Percentiles rank a stretch among this genome's conserved stretches.
Evolutionary conservation across 2,888 invertebrate species (phyloP).

Genomic region (Oasisia sp.): DNA sequence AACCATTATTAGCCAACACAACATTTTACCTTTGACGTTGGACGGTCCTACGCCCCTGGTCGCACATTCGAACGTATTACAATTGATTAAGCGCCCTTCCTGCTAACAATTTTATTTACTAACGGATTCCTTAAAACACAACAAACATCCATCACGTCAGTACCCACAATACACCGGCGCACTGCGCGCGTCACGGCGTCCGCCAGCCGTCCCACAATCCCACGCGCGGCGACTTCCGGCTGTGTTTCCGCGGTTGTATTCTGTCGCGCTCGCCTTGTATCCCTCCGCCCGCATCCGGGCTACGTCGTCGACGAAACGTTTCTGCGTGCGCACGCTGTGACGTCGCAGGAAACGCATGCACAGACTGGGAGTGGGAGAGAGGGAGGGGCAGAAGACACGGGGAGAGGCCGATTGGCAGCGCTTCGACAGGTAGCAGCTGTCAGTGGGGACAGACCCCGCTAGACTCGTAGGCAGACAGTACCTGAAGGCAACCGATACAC

Average conservation of each 20-base stretch:
- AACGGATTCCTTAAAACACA: too few species aligned
- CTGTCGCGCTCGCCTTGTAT: not conserved
- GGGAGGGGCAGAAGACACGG: not conserved
- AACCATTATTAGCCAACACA: too few species aligned
- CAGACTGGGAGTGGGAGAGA: not conserved
- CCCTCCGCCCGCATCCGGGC: not conserved
- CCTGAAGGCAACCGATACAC: not conserved
- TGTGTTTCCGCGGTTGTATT: not conserved
- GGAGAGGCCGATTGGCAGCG: not conserved
- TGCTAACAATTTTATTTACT: too few species aligned
- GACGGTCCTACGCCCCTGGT: too few species aligned
- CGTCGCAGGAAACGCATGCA: not conserved
- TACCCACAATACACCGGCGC: not conserved
- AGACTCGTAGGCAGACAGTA: not conserved
- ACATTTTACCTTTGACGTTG: too few species aligned
- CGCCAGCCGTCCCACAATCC: not conserved
- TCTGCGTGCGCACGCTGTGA: constrained; percentile 13
- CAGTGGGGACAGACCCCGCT: not conserved
- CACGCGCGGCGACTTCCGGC: not conserved
- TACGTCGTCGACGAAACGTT: not conserved
- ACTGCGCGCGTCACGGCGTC: not conserved
- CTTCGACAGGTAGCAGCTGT: not conserved
- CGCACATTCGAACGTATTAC: too few species aligned
- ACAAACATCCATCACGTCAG: not conserved
- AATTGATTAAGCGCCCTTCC: too few species aligned